Evolutionary conservation across 2,797 vertebrate species (phyloP).

Genomic region (Cetoscarus ocellatus): DNA sequence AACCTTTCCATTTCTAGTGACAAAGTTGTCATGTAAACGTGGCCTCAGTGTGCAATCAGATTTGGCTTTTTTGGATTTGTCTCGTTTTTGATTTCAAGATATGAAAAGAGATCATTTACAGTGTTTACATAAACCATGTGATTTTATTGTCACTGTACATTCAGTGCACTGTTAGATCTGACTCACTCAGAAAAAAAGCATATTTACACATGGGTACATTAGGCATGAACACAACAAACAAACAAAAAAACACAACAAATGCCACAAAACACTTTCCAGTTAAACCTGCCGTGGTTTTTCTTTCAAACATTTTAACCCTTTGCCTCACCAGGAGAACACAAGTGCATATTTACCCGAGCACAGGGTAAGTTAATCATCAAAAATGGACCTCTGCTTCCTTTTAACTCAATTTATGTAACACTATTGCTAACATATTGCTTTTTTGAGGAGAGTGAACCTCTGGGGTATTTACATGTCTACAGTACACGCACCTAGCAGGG

Average conservation of each 20-base stretch:
- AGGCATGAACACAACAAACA: constrained; percentile 77
- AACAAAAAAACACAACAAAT: constrained; percentile 72
- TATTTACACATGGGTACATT: constrained; percentile 81
- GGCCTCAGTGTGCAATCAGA: background rate
- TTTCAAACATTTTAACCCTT: constrained; percentile 43
- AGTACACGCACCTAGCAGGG: constrained; percentile 61
- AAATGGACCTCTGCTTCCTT: constrained; percentile 68
- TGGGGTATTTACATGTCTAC: constrained; percentile 77
- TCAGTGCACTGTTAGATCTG: constrained; percentile 80
- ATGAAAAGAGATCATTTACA: constrained; percentile 44
- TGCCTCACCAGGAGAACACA: constrained; percentile 36
- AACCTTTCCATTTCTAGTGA: too few relatives aligned
- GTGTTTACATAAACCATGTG: constrained; percentile 79
- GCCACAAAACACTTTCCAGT: constrained; percentile 66
- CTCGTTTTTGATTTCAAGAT: background rate
- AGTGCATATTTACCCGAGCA: constrained; percentile 58
- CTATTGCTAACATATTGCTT: constrained; percentile 77
- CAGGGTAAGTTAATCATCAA: constrained; percentile 69
- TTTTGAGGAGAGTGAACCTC: constrained; percentile 70
- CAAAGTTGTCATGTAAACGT: too few relatives aligned
- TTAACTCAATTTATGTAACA: constrained; percentile 76
- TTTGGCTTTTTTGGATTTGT: too few relatives aligned
- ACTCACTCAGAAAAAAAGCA: constrained; percentile 74
- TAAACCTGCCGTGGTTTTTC: constrained; percentile 55
- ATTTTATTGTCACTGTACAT: constrained; percentile 85